A percentile compares a stretch with the other conserved stretches of the same genome.
These are phyloP conservation scores for Chondrosia reniformis DNA, from an alignment of 37 sponge, comb jelly and placozoan genomes.

Conservation along the genomic window DNA sequence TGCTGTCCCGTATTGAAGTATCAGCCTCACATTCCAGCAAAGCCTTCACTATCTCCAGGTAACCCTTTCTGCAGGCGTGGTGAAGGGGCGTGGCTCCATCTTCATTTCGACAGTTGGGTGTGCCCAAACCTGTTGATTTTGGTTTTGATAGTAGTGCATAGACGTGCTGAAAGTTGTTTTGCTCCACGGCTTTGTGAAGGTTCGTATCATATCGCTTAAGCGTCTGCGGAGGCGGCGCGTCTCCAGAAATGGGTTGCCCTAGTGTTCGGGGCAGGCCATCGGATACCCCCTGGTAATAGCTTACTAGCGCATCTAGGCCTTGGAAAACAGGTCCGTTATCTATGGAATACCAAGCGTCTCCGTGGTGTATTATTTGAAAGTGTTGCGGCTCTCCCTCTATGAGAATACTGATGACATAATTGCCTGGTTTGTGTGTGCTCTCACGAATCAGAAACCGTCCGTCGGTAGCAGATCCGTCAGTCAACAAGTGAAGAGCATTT, in stretches of 20 bases:
- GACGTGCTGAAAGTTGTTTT: constrained; percentile 32
- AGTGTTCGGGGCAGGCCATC: constrained; percentile 77
- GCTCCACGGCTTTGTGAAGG: constrained; percentile 66
- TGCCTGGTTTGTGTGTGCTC: constrained; percentile 63
- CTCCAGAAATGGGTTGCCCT: constrained; percentile 42
- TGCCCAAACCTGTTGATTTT: constrained; percentile 23
- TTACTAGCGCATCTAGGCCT: constrained; percentile 77
- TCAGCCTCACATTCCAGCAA: constrained; percentile 69
- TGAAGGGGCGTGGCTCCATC: constrained; percentile 77
- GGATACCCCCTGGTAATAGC: constrained; percentile 52
- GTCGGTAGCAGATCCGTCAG: constrained; percentile 25
- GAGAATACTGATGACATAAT: constrained; percentile 70
- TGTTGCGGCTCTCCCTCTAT: constrained; percentile 67
- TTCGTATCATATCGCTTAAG: constrained; percentile 59
- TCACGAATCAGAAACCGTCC: constrained; percentile 85
- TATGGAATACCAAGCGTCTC: constrained; percentile 81
- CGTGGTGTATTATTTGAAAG: constrained; percentile 79
- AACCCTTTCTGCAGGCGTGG: constrained; percentile 62
- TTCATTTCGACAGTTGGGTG: constrained; percentile 52
- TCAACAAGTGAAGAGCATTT: constrained; percentile 68
- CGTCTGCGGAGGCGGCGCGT: constrained; percentile 52
- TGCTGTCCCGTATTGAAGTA: constrained; percentile 60
- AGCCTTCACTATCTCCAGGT: constrained; percentile 37
- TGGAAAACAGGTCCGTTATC: constrained; percentile 91
- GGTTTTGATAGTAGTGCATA: constrained; percentile 18